Evolutionary conservation across 2,113 vertebrate species (phyloP).

Genomic region (Xiphorhynchus elegans): DNA sequence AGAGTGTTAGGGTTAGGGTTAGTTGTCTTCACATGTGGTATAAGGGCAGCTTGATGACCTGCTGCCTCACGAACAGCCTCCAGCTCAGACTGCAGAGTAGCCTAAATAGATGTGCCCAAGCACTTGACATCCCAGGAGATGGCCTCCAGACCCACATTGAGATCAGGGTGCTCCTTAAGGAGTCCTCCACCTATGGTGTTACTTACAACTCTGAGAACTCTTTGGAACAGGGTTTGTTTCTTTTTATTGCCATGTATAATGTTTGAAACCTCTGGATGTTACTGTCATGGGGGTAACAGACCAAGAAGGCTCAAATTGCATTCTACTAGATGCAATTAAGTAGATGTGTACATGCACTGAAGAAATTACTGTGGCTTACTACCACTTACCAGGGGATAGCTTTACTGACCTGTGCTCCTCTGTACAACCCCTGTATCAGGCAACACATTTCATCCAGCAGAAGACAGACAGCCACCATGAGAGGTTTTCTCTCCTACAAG

Average conservation of each 20-base stretch:
- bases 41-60: not conserved
- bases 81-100: not conserved
- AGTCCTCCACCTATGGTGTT: not conserved
- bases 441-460: not conserved
- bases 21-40: not conserved
- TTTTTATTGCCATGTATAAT: not conserved
- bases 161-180: not conserved
- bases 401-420: fast-evolving
- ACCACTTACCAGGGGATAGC: too few relatives aligned
- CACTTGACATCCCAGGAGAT: not conserved
- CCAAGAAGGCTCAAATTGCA: not conserved
- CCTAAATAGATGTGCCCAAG: not conserved
- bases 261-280: not conserved
- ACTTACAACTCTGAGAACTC: not conserved
- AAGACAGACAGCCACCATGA: not conserved
- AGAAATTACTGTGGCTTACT: not conserved
- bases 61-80: not conserved
- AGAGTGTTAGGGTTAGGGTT: too few relatives aligned
- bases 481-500: not conserved
- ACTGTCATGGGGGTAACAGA: not conserved
- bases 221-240: not conserved
- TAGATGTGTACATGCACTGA: not conserved
- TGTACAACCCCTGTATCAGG: not conserved
- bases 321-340: not conserved
- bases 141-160: not conserved